Percentiles rank a stretch among this genome's conserved stretches.
phyloP scores from a whole-genome alignment of 2,888 invertebrate genomes.

The Oxystoma pomonae region DNA sequence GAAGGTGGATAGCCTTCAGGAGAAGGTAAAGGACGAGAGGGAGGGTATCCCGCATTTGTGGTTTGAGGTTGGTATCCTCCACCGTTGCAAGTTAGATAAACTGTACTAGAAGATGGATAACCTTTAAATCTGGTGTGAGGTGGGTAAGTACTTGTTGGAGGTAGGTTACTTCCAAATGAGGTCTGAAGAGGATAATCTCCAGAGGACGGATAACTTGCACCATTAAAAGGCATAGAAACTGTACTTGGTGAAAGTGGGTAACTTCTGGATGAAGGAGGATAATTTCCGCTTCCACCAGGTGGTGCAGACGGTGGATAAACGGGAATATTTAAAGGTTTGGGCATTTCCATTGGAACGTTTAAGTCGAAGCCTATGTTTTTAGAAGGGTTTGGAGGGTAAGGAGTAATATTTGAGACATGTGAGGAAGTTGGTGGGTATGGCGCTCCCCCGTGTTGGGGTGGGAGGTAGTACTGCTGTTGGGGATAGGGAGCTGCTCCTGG shows the following conservation, averaged over 20 bases:
- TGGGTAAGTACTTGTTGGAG: not conserved
- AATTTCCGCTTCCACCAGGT: constrained; percentile 21
- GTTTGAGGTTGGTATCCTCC: constrained; percentile 24
- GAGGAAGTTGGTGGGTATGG: constrained; percentile 33
- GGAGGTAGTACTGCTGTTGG: constrained; percentile 31
- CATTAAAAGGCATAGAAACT: not conserved
- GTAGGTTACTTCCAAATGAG: too few relatives aligned
- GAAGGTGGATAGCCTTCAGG: constrained; percentile 34
- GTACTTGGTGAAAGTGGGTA: constrained; percentile 18
- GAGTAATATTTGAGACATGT: too few relatives aligned
- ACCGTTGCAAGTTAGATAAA: not conserved
- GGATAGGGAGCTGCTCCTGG: constrained; percentile 4
- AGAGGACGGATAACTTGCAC: not conserved
- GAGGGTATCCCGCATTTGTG: constrained; percentile 17
- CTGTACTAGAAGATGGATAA: not conserved
- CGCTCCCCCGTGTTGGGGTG: constrained; percentile 34
- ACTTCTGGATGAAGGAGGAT: constrained; percentile 26
- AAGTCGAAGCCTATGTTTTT: constrained; percentile 51
- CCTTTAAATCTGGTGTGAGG: not conserved
- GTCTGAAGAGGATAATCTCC: too few relatives aligned
- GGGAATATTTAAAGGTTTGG: constrained; percentile 47
- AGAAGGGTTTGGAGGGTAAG: constrained; percentile 38
- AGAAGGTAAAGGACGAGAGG: constrained; percentile 5
- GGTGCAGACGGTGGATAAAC: constrained; percentile 36
- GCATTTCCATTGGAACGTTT: constrained; percentile 48